These are phyloP conservation scores for Chelonia mydas DNA, from an alignment of 2,797 vertebrate genomes.

Conservation along the genomic window DNA sequence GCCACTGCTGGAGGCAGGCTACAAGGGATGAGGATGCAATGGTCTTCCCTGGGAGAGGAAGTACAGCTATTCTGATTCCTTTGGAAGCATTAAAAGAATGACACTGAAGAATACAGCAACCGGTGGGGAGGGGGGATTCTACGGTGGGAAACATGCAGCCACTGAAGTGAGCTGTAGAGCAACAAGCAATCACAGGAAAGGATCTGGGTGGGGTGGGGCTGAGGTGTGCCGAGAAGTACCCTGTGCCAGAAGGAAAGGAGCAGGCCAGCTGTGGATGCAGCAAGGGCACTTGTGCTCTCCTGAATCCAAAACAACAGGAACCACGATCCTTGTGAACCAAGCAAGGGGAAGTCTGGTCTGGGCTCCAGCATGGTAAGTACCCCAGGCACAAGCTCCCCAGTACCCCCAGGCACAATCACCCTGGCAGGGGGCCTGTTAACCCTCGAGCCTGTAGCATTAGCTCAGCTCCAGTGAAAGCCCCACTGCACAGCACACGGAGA, in stretches of 20 bases:
- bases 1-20: not conserved
- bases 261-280: not conserved
- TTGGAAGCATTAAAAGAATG: rapidly evolving
- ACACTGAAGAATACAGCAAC: not conserved
- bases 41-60: not conserved
- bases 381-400: not conserved
- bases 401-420: not conserved
- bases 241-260: not conserved
- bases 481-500: not conserved
- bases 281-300: not conserved
- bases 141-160: not conserved
- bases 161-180: too few relatives aligned
- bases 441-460: not conserved
- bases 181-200: not conserved
- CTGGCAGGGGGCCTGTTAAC: not conserved
- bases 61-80: not conserved
- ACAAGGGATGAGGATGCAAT: not conserved
- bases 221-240: not conserved
- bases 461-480: not conserved
- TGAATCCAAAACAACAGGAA: not conserved
- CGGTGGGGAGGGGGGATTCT: rapidly evolving
- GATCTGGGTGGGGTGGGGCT: not conserved
- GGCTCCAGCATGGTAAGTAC: not conserved
- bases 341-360: not conserved
- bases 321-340: not conserved